Conservation (phyloP, 2,888 invertebrate species). For the Lottia gigantea region DNA sequence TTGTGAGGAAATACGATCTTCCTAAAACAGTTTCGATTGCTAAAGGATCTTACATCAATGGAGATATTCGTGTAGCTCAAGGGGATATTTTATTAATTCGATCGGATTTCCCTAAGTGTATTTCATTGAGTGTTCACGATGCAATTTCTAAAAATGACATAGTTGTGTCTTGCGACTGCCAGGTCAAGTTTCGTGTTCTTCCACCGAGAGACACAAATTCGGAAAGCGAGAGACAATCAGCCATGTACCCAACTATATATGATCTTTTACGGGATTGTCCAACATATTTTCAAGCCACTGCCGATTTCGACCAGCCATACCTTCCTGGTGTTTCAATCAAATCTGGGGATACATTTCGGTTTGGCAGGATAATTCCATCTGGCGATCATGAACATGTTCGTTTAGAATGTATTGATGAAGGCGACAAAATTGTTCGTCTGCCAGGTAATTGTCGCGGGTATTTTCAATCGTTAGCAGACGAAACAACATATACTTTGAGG, state of each 20-base stretch:
- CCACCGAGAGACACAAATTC: conserved; percentile 39
- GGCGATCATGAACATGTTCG: conserved; percentile 35
- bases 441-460: conserved; percentile 47
- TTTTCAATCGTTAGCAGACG: conserved; percentile 47
- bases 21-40: conserved; percentile 48
- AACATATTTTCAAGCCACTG: conserved; percentile 50
- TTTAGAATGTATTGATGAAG: conserved; percentile 46
- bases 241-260: conserved; percentile 42
- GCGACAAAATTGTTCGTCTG: conserved; percentile 42
- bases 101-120: conserved; percentile 40
- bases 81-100: conserved; percentile 50
- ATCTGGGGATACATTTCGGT: conserved; percentile 48
- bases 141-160: conserved; percentile 40
- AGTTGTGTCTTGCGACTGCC: conserved; percentile 43
- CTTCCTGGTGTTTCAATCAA: conserved; percentile 50
- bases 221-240: conserved; percentile 28
- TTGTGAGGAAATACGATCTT: conserved; percentile 39
- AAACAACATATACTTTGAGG: conserved; percentile 42
- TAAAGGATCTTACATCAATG: conserved; percentile 40
- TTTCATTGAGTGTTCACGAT: conserved; percentile 45
- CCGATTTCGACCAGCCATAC: conserved; percentile 52
- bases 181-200: conserved; percentile 45
- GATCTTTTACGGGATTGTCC: conserved; percentile 54
- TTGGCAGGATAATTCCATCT: conserved; percentile 39
- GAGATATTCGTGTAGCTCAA: conserved; percentile 29